These are phyloP conservation scores for Elmis aenea DNA, from an alignment of 2,888 invertebrate species.

Conservation along the genomic window DNA sequence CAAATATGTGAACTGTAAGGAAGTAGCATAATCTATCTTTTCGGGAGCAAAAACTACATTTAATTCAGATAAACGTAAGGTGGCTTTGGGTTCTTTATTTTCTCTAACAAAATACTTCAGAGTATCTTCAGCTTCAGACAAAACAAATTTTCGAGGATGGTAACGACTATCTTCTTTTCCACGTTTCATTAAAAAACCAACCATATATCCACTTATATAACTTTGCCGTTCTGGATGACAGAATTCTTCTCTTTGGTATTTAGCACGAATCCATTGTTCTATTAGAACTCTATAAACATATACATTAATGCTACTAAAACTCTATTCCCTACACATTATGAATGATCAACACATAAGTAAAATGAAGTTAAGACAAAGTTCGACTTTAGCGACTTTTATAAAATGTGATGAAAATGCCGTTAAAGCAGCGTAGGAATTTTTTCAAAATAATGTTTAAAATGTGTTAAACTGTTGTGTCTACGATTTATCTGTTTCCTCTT, in stretches of 20 bases:
- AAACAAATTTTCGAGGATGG: constrained; percentile 76
- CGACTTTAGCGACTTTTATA: no score
- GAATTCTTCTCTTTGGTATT: constrained; percentile 86
- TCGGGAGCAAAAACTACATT: constrained; percentile 80
- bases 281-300: constrained; percentile 65
- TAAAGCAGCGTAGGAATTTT: no score
- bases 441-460: no score
- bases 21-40: constrained; percentile 74
- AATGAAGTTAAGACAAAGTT: no score
- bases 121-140: constrained; percentile 75
- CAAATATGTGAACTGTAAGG: constrained; percentile 79
- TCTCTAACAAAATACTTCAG: constrained; percentile 73
- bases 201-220: constrained; percentile 76
- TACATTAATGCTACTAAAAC: no score
- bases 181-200: constrained; percentile 82
- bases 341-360: no score
- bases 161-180: constrained; percentile 84
- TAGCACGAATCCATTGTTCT: constrained; percentile 88
- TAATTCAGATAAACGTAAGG: constrained; percentile 72
- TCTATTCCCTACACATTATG: no score
- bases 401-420: no score
- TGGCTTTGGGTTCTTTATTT: constrained; percentile 75
- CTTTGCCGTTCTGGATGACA: constrained; percentile 72
- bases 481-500: no score
- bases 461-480: no score